A percentile compares a stretch with the other conserved stretches of the same genome.
Conservation (phyloP, 2,113 vertebrate species). For the Benitochromis conjunctus region DNA sequence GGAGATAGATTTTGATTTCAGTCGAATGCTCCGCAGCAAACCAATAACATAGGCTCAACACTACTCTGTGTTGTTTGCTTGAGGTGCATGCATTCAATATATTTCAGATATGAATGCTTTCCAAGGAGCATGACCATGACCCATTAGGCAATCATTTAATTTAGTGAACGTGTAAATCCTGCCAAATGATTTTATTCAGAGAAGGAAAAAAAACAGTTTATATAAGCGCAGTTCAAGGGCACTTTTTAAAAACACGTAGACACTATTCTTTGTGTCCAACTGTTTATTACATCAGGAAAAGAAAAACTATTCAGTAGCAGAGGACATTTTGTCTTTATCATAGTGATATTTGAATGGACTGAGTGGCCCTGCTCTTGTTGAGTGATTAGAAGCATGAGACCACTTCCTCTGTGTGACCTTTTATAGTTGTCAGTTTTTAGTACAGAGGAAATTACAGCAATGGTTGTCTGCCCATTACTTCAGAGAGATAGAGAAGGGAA, state of each 20-base stretch:
- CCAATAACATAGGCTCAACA: background rate
- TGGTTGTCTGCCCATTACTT: slow-evolving; percentile 18
- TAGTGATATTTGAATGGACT: slow-evolving; percentile 38
- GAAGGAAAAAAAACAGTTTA: background rate
- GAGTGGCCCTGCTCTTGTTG: slow-evolving; percentile 4
- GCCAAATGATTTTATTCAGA: background rate
- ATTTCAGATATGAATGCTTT: background rate
- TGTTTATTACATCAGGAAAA: background rate
- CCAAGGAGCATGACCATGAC: background rate
- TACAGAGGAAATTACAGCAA: slow-evolving; percentile 42
- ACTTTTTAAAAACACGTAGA: background rate
- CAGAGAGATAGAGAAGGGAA: slow-evolving; percentile 13
- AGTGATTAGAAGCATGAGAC: slow-evolving; percentile 31
- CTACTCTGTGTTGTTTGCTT: background rate
- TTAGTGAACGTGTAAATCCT: background rate
- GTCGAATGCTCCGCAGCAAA: background rate
- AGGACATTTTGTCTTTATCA: background rate
- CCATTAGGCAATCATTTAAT: background rate
- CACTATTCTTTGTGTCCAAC: background rate
- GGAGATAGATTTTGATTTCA: background rate
- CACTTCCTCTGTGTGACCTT: slow-evolving; percentile 35
- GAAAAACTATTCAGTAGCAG: background rate
- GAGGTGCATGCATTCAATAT: background rate
- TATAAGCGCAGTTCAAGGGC: background rate
- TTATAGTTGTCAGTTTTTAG: slow-evolving; percentile 47